phyloP scores from a whole-genome alignment of 2,888 invertebrate species.

The Lathronympha strigana region DNA sequence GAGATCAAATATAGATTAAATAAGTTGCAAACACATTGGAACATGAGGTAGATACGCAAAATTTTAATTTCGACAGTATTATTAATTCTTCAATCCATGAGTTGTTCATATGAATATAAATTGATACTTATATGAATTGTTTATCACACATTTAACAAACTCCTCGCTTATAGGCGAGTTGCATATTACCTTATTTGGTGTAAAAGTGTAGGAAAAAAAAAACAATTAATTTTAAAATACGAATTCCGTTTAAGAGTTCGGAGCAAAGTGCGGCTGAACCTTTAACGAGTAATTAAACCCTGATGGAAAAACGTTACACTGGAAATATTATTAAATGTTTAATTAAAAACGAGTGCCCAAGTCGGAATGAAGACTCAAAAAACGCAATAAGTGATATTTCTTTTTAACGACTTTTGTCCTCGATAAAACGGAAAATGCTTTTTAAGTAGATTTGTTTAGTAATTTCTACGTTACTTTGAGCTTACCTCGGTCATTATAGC shows the following conservation, averaged over 20 bases:
- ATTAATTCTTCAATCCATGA: no score
- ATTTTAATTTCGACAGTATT: no score
- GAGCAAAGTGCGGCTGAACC: background rate
- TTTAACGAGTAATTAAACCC: background rate
- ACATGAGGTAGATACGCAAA: no score
- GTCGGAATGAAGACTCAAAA: background rate
- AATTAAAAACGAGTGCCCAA: background rate
- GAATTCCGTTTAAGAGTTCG: background rate
- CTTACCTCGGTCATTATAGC: conserved; percentile 25
- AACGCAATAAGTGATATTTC: background rate
- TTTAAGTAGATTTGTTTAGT: background rate
- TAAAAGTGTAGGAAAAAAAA: background rate
- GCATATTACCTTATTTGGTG: background rate
- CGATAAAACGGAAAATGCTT: background rate
- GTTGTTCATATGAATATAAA: no score
- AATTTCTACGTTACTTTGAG: background rate
- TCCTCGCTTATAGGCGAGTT: background rate
- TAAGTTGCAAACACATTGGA: background rate
- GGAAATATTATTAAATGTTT: background rate
- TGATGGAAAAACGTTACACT: background rate
- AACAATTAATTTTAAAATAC: background rate
- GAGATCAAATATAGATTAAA: background rate
- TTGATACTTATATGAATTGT: no score
- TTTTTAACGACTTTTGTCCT: background rate
- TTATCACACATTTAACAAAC: no score